Evolutionary conservation across 2,888 invertebrate species (phyloP).

Genomic region (Netelia virgata): DNA sequence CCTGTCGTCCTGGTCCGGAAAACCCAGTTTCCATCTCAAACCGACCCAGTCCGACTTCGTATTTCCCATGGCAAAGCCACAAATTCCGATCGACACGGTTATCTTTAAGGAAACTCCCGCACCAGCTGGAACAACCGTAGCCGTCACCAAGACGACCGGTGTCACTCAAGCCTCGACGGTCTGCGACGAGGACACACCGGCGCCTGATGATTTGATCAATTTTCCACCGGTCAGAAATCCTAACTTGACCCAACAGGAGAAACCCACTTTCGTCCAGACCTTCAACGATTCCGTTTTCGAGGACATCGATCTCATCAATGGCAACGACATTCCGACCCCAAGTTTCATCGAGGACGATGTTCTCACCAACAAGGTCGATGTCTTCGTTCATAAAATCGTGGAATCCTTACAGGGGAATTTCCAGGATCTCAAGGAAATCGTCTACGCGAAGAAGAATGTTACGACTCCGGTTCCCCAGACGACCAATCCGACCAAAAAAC

Average conservation of each 20-base stretch:
- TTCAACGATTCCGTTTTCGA: conserved; percentile 76
- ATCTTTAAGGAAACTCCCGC: conserved; percentile 71
- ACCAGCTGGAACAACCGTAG: conserved; percentile 46
- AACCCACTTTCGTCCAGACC: conserved; percentile 82
- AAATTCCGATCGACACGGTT: conserved; percentile 66
- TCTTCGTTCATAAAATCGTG: conserved; percentile 93
- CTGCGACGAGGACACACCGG: conserved; percentile 88
- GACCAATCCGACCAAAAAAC: conserved; percentile 79
- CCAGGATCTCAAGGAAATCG: conserved; percentile 92
- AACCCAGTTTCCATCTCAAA: conserved; percentile 80
- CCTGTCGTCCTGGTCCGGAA: conserved; percentile 78
- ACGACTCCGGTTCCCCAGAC: conserved; percentile 73
- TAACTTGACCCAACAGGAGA: conserved; percentile 88
- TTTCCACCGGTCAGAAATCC: conserved; percentile 95
- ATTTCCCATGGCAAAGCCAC: conserved; percentile 60
- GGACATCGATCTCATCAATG: conserved; percentile 85
- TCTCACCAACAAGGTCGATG: conserved; percentile 92
- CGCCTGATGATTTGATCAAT: conserved; percentile 90
- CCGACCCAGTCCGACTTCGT: conserved; percentile 71
- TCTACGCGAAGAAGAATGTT: conserved; percentile 86
- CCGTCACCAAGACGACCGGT: conserved; percentile 1
- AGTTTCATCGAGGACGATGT: conserved; percentile 91
- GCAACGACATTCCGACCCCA: conserved; percentile 91
- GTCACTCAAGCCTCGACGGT: conserved; percentile 59
- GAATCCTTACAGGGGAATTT: conserved; percentile 94